These are phyloP conservation scores for Nematopogon swammerdamellus DNA, from an alignment of 2,888 invertebrate species.

Conservation along the genomic window DNA sequence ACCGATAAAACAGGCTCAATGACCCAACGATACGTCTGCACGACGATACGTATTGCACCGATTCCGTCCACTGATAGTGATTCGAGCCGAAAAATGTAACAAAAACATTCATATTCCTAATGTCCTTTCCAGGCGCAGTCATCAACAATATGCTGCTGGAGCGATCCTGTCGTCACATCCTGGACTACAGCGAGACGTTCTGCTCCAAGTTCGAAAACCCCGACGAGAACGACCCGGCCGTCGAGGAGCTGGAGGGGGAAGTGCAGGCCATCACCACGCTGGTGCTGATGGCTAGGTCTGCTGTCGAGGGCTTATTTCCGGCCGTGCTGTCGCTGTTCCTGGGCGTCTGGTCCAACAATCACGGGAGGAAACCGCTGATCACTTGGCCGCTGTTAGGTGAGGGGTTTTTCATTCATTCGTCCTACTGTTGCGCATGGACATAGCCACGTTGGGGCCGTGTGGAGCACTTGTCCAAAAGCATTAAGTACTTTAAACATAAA, in stretches of 20 bases:
- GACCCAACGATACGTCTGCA: too few relatives aligned
- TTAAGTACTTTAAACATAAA: too few relatives aligned
- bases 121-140: neutral
- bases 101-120: too few relatives aligned
- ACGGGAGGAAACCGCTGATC: constrained; percentile 58
- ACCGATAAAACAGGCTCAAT: too few relatives aligned
- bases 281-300: constrained; percentile 49
- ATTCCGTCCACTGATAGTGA: too few relatives aligned
- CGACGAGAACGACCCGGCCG: too few relatives aligned
- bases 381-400: neutral
- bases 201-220: neutral
- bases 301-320: constrained; percentile 56
- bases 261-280: constrained; percentile 56
- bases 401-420: too few relatives aligned
- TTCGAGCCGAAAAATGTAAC: too few relatives aligned
- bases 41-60: too few relatives aligned
- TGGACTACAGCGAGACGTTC: neutral
- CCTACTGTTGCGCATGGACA: too few relatives aligned
- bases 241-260: constrained; percentile 5
- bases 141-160: neutral
- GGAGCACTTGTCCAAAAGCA: too few relatives aligned
- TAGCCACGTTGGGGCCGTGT: too few relatives aligned
- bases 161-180: neutral
- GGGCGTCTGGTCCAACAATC: constrained; percentile 67
- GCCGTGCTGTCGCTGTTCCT: constrained; percentile 58